Evolutionary conservation across 2,888 invertebrate genomes (phyloP).

Genomic region (Melinaea marsaeus): DNA sequence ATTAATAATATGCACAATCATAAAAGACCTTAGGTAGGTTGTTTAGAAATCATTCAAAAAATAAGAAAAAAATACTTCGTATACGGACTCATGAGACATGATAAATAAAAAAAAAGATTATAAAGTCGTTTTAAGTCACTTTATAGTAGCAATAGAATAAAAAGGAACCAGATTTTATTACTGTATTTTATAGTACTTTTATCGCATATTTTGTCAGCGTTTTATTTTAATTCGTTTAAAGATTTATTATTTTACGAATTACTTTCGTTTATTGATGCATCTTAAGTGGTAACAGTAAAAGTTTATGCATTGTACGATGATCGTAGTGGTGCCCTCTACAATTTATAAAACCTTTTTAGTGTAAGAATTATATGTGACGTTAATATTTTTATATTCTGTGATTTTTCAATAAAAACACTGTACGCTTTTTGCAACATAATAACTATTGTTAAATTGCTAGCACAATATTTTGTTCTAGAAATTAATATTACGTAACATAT

Average conservation of each 20-base stretch:
- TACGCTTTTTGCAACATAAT: too few species aligned
- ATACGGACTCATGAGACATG: neutral
- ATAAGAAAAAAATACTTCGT: too few species aligned
- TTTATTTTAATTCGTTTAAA: constrained; percentile 5
- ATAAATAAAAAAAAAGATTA: constrained; percentile 6
- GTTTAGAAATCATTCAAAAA: too few species aligned
- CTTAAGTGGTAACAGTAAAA: constrained; percentile 1
- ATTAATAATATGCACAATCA: too few species aligned
- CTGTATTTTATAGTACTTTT: constrained; percentile 15
- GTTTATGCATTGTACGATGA: neutral
- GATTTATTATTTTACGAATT: constrained; percentile 9
- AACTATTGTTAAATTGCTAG: too few species aligned
- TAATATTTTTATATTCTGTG: too few species aligned
- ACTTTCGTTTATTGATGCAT: constrained; percentile 8
- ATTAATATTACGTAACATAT: too few species aligned
- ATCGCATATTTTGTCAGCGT: constrained; percentile 17
- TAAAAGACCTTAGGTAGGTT: too few species aligned
- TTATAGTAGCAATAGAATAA: constrained; percentile 15
- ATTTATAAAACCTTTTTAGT: neutral
- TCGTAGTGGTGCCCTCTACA: constrained; percentile 1
- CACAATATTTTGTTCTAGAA: too few species aligned
- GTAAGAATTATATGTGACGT: neutral
- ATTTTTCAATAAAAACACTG: too few species aligned
- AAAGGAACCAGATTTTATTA: constrained; percentile 3
- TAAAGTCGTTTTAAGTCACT: constrained; percentile 10